phyloP scores from a whole-genome alignment of 2,113 vertebrate species.

The Polyodon spathula region DNA sequence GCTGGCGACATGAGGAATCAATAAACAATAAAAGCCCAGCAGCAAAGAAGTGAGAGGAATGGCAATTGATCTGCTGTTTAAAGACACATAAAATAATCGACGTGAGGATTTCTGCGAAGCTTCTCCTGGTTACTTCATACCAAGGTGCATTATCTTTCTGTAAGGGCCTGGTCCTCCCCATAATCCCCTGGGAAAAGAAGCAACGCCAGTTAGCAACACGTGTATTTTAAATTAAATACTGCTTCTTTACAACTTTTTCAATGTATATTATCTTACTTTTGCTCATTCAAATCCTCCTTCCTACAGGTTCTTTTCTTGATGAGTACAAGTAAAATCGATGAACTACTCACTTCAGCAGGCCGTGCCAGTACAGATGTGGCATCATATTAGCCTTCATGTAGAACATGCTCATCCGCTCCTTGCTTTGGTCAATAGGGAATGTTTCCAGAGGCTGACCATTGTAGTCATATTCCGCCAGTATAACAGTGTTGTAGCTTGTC shows the following conservation, averaged over 20 bases:
- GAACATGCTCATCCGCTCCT: slow-evolving; percentile 80
- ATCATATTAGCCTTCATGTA: slow-evolving; percentile 90
- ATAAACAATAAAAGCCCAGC: no score
- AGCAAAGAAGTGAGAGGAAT: no score
- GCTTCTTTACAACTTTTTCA: no score
- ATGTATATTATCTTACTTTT: no score
- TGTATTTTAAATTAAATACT: background rate
- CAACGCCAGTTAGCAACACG: background rate
- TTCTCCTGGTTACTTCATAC: slow-evolving; percentile 61
- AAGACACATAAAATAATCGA: no score
- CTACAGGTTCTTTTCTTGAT: no score
- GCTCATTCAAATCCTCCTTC: no score
- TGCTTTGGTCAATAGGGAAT: slow-evolving; percentile 90
- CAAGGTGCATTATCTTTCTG: slow-evolving; percentile 82
- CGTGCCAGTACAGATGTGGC: slow-evolving; percentile 88
- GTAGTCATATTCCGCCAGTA: slow-evolving; percentile 93
- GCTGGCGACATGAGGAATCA: no score
- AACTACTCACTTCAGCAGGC: slow-evolving; percentile 72
- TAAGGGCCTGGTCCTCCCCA: slow-evolving; percentile 87
- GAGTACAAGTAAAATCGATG: no score
- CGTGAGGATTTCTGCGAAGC: background rate
- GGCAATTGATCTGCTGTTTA: no score
- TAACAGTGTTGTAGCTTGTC: slow-evolving; percentile 79
- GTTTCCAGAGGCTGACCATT: slow-evolving; percentile 76
- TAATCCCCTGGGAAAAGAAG: slow-evolving; percentile 63